Percentiles rank a stretch among this genome's conserved stretches.
Conservation (phyloP, 2,888 invertebrate species). For the Cerceris ruficornis region DNA sequence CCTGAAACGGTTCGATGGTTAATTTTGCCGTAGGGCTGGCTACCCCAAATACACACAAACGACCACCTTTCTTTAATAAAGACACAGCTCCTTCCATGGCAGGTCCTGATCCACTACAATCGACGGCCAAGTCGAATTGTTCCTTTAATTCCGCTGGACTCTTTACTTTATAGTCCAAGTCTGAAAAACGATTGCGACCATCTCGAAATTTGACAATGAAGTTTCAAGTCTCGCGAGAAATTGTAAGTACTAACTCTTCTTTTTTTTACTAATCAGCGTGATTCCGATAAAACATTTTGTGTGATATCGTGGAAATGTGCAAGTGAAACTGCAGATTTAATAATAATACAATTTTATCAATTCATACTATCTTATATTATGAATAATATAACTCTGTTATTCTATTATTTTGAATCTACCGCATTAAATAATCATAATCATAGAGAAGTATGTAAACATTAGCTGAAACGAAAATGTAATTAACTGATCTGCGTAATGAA, state of each 20-base stretch:
- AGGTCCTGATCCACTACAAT: constrained; percentile 88
- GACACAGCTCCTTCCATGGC: constrained; percentile 86
- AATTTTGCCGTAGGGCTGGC: constrained; percentile 83
- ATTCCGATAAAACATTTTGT: too few species aligned
- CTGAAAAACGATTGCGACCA: constrained; percentile 75
- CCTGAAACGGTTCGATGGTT: constrained; percentile 77
- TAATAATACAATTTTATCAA: too few species aligned
- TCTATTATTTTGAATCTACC: too few species aligned
- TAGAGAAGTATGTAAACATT: too few species aligned
- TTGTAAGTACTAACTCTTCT: not conserved
- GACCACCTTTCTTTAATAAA: constrained; percentile 85
- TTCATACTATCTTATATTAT: too few species aligned
- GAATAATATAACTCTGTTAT: too few species aligned
- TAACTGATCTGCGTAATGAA: too few species aligned
- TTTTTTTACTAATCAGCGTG: not conserved
- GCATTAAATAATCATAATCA: too few species aligned
- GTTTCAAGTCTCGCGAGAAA: not conserved
- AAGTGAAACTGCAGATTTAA: too few species aligned
- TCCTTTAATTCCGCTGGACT: constrained; percentile 84
- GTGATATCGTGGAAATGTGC: too few species aligned
- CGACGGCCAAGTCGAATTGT: constrained; percentile 86
- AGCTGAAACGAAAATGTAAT: too few species aligned
- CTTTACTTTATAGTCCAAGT: constrained; percentile 84
- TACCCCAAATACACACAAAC: constrained; percentile 88
- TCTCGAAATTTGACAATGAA: not conserved